phyloP scores from a whole-genome alignment of 2,113 vertebrate genomes.

The Oncorhynchus mykiss region DNA sequence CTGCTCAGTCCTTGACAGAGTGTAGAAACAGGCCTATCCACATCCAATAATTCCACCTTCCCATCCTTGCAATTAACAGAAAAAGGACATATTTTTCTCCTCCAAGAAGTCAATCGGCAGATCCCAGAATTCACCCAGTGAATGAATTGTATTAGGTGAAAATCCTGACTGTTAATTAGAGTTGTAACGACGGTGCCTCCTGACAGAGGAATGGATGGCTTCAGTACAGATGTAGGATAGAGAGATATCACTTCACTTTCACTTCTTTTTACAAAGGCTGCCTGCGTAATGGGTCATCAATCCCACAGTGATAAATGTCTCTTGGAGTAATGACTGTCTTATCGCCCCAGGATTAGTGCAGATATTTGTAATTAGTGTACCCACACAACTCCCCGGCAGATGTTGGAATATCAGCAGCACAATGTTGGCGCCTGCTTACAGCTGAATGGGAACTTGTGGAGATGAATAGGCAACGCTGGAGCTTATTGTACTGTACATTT shows the following conservation, averaged over 20 bases:
- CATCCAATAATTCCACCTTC: slow-evolving; percentile 36
- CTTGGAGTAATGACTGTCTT: slow-evolving; percentile 77
- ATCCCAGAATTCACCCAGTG: slow-evolving; percentile 30
- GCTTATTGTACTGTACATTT: slow-evolving; percentile 45
- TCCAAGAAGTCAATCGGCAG: slow-evolving; percentile 56
- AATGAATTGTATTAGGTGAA: slow-evolving; percentile 76
- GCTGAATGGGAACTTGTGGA: slow-evolving; percentile 67
- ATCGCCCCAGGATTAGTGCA: slow-evolving; percentile 73
- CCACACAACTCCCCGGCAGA: slow-evolving; percentile 73
- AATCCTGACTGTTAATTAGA: slow-evolving; percentile 77
- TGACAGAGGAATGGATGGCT: slow-evolving; percentile 72
- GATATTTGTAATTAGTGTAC: slow-evolving; percentile 78
- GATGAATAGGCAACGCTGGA: slow-evolving; percentile 60
- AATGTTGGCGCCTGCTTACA: slow-evolving; percentile 64
- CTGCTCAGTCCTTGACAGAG: slow-evolving; percentile 52
- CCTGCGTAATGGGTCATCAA: slow-evolving; percentile 78
- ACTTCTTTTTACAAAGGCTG: slow-evolving; percentile 70
- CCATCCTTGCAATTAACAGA: slow-evolving; percentile 56
- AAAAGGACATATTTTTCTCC: slow-evolving; percentile 47
- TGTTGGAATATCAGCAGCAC: slow-evolving; percentile 65
- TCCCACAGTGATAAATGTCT: slow-evolving; percentile 79
- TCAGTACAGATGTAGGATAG: slow-evolving; percentile 69
- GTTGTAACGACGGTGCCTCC: slow-evolving; percentile 69
- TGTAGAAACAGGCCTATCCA: slow-evolving; percentile 17
- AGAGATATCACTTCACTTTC: slow-evolving; percentile 69